A percentile compares a stretch with the other conserved stretches of the same genome.
Conservation (phyloP, 2,113 vertebrate species). For the Halcyon malimbica region DNA sequence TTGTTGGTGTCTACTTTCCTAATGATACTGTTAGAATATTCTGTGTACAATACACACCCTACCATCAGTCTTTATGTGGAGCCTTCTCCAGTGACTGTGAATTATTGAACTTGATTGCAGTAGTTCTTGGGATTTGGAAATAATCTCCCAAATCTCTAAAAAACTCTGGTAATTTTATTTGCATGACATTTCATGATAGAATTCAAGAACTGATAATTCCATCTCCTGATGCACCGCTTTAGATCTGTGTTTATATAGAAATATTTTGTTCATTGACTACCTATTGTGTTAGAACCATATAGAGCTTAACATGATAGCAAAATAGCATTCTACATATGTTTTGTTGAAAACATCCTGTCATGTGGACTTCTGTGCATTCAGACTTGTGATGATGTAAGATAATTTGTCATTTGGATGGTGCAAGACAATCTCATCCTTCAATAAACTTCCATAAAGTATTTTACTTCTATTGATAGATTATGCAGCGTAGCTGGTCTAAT, state of each 20-base stretch:
- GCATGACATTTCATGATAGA: conserved; percentile 44
- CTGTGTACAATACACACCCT: not conserved
- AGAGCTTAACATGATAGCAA: not conserved
- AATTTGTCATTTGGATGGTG: conserved; percentile 25
- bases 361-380: conserved; percentile 45
- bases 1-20: conserved; percentile 43
- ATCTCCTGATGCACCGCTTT: conserved; percentile 38
- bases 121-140: conserved; percentile 56
- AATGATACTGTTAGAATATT: conserved; percentile 22
- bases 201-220: conserved; percentile 11
- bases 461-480: conserved; percentile 4
- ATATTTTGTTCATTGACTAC: conserved; percentile 9
- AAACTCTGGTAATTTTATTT: conserved; percentile 13
- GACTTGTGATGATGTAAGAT: conserved; percentile 67
- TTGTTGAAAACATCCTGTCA: conserved; percentile 44
- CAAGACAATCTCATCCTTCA: conserved; percentile 42
- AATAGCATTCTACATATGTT: not conserved
- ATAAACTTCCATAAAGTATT: conserved; percentile 39
- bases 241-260: not conserved
- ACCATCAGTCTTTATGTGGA: conserved; percentile 27
- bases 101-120: conserved; percentile 31
- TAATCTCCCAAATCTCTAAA: conserved; percentile 24
- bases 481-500: conserved; percentile 5
- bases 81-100: conserved; percentile 17
- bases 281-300: conserved; percentile 30